phyloP scores from a whole-genome alignment of 92 coral and sea anemone species.

The Actinernus sp. region DNA sequence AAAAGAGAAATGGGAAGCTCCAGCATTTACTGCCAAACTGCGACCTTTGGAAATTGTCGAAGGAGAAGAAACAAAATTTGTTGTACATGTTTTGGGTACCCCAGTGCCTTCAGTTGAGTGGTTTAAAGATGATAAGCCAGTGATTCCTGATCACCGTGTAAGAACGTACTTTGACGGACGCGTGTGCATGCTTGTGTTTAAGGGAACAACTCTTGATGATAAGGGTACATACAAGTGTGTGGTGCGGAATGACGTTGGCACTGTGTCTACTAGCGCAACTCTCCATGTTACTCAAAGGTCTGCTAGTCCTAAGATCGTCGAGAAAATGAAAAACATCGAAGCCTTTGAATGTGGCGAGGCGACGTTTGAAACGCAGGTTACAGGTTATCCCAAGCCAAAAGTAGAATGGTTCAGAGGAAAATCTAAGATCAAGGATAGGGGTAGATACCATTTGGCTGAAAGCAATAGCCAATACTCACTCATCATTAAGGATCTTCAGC shows the following conservation, averaged over 20 bases:
- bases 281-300: constrained; percentile 46
- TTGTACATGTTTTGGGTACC: constrained; percentile 14
- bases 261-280: constrained; percentile 78
- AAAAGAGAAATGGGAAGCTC: constrained; percentile 40
- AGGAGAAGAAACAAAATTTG: constrained; percentile 54
- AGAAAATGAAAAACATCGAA: constrained; percentile 79
- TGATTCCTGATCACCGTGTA: constrained; percentile 14
- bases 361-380: constrained; percentile 86
- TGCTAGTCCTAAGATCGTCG: constrained; percentile 81
- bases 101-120: constrained; percentile 61
- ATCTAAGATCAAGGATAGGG: constrained; percentile 67
- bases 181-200: constrained; percentile 69
- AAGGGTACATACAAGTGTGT: constrained; percentile 94
- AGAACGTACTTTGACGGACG: constrained; percentile 44
- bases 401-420: constrained; percentile 91
- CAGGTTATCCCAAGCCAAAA: constrained; percentile 91
- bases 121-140: constrained; percentile 58
- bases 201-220: constrained; percentile 70
- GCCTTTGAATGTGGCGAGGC: constrained; percentile 76
- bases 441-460: constrained; percentile 59
- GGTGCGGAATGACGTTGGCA: constrained; percentile 86
- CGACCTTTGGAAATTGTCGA: constrained; percentile 48
- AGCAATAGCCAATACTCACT: constrained; percentile 69
- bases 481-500: constrained; percentile 71
- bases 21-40: constrained; percentile 38